A percentile compares a stretch with the other conserved stretches of the same genome.
Conservation (phyloP, 2,888 invertebrate species). For the Drosophila formosana region DNA sequence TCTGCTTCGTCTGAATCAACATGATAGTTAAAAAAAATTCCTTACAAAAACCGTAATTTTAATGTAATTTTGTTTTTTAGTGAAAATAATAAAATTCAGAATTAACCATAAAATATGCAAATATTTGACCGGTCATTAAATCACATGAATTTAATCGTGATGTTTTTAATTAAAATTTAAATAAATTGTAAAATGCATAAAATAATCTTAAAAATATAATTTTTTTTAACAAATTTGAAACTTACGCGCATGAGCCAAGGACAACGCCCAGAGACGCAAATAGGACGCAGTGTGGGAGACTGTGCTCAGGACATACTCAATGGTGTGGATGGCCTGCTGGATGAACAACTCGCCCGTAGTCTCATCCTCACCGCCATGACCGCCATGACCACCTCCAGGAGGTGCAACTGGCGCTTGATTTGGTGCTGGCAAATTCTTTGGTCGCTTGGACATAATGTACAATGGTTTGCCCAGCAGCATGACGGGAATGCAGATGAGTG, state of each 20-base stretch:
- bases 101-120: background rate
- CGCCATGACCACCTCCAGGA: slow-evolving; percentile 36
- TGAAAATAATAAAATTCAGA: no score
- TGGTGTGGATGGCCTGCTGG: slow-evolving; percentile 97
- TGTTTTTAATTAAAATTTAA: no score
- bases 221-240: slow-evolving; percentile 6
- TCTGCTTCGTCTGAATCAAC: no score
- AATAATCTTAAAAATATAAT: no score
- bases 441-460: slow-evolving; percentile 87
- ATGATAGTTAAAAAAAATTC: no score
- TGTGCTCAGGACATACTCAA: slow-evolving; percentile 97
- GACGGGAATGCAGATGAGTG: slow-evolving; percentile 95
- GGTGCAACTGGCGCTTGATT: slow-evolving; percentile 16
- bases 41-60: no score
- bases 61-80: no score
- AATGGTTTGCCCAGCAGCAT: slow-evolving; percentile 97
- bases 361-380: slow-evolving; percentile 86
- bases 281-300: slow-evolving; percentile 99
- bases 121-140: no score
- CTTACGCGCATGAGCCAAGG: slow-evolving; percentile 97
- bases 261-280: slow-evolving; percentile 97
- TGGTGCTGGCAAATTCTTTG: slow-evolving; percentile 21
- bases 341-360: slow-evolving; percentile 95
- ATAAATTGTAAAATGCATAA: no score
- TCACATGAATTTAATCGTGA: no score